Percentiles rank a stretch among this genome's conserved stretches.
phyloP scores from a whole-genome alignment of 2,113 vertebrate genomes.

The Perca schrenkii region DNA sequence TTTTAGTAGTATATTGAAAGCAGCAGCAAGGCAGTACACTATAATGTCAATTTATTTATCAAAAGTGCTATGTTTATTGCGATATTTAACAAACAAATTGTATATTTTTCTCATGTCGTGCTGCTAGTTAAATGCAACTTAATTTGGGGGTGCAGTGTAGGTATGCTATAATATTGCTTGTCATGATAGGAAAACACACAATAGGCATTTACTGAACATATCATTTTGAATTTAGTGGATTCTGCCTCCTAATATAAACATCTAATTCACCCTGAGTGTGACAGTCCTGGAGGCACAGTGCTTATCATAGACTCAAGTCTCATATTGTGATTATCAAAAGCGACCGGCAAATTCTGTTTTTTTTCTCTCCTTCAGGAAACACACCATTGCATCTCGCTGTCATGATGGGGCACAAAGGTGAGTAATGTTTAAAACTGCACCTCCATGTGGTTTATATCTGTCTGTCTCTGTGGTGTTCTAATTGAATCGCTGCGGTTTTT shows the following conservation, averaged over 20 bases:
- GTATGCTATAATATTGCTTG: slow-evolving; percentile 25
- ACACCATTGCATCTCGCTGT: slow-evolving; percentile 98
- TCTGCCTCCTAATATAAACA: slow-evolving; percentile 25
- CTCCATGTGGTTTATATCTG: slow-evolving; percentile 8
- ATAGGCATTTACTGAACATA: slow-evolving; percentile 8
- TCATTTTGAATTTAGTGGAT: slow-evolving; percentile 28
- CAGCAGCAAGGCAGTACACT: too few species aligned
- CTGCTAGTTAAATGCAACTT: not conserved
- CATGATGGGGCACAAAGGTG: slow-evolving; percentile 99
- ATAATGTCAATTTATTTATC: too few species aligned
- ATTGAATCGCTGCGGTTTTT: not conserved
- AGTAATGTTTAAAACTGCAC: slow-evolving; percentile 64
- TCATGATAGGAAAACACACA: slow-evolving; percentile 34
- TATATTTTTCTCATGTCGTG: not conserved
- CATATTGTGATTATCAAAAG: slow-evolving; percentile 36
- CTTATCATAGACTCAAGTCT: slow-evolving; percentile 1
- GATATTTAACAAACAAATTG: too few species aligned
- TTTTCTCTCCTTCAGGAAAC: slow-evolving; percentile 88
- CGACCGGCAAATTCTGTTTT: not conserved
- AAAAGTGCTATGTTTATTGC: too few species aligned
- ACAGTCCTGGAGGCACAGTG: not conserved
- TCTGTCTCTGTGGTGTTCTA: slow-evolving; percentile 8
- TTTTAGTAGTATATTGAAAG: too few species aligned
- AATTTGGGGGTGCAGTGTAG: not conserved
- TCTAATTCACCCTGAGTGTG: slow-evolving; percentile 16